A percentile compares a stretch with the other conserved stretches of the same genome.
phyloP scores from a whole-genome alignment of 2,888 invertebrate genomes.

The Plagodis pulveraria region DNA sequence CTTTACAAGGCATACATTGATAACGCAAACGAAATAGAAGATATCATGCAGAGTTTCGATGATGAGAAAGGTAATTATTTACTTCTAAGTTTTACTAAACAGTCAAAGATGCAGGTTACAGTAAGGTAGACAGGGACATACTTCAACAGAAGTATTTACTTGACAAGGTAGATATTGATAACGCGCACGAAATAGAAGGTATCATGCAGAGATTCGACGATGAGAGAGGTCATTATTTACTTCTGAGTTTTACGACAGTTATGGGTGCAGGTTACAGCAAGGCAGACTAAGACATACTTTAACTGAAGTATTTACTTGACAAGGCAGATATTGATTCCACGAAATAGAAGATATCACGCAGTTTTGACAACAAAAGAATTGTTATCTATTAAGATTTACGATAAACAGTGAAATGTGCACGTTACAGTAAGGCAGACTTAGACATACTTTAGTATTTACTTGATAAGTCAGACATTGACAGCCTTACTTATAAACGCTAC shows the following conservation, averaged over 20 bases:
- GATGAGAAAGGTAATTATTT: slow-evolving; percentile 86
- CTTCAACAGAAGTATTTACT: slow-evolving; percentile 88
- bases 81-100: no score
- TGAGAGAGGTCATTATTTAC: slow-evolving; percentile 87
- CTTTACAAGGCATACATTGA: slow-evolving; percentile 90
- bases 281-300: slow-evolving; percentile 88
- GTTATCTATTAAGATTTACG: no score
- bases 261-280: slow-evolving; percentile 86
- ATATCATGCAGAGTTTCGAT: slow-evolving; percentile 87
- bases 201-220: slow-evolving; percentile 86
- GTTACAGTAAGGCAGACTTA: slow-evolving; percentile 87
- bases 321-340: slow-evolving; percentile 90
- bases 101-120: slow-evolving; percentile 58
- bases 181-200: slow-evolving; percentile 89
- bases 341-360: slow-evolving; percentile 87
- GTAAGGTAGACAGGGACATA: slow-evolving; percentile 88
- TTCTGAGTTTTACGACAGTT: no score
- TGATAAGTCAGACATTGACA: slow-evolving; percentile 90
- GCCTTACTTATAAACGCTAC: no score
- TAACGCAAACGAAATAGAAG: slow-evolving; percentile 89
- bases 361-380: slow-evolving; percentile 86
- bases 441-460: slow-evolving; percentile 89
- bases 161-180: slow-evolving; percentile 90
- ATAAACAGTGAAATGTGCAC: no score
- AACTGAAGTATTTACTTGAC: slow-evolving; percentile 88